phyloP scores from a whole-genome alignment of 1,140 invertebrate genomes.

The Chlorops oryzae region DNA sequence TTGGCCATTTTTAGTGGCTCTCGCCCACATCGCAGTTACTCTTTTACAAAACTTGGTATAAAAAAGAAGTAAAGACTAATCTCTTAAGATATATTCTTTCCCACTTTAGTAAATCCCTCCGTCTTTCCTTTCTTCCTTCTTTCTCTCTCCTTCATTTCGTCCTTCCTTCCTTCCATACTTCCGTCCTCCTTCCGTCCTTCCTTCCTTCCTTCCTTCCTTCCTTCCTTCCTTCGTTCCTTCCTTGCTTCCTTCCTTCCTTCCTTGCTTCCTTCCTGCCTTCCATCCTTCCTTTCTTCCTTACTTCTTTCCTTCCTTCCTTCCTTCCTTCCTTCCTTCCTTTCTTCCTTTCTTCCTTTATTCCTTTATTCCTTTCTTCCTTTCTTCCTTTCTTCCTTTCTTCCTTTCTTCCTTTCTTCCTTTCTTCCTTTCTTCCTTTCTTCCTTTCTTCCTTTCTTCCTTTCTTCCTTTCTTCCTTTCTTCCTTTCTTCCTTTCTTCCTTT shows the following conservation, averaged over 20 bases:
- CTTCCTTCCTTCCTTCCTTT: neutral
- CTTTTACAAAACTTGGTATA: too few relatives aligned
- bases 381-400: neutral
- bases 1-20: too few relatives aligned
- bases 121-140: neutral
- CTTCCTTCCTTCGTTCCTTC: neutral
- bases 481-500: neutral
- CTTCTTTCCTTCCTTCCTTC: neutral
- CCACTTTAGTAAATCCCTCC: neutral
- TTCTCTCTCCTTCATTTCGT: neutral
- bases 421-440: neutral
- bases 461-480: neutral
- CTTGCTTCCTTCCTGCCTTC: neutral
- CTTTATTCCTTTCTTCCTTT: neutral
- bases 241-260: neutral
- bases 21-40: too few relatives aligned
- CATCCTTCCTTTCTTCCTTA: neutral
- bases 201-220: neutral
- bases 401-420: neutral
- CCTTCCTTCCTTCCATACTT: neutral
- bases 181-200: neutral
- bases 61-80: too few relatives aligned
- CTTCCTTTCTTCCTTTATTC: neutral
- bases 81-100: too few relatives aligned
- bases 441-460: neutral